phyloP scores from a whole-genome alignment of 2,888 invertebrate species.

The Panzeria rudis region DNA sequence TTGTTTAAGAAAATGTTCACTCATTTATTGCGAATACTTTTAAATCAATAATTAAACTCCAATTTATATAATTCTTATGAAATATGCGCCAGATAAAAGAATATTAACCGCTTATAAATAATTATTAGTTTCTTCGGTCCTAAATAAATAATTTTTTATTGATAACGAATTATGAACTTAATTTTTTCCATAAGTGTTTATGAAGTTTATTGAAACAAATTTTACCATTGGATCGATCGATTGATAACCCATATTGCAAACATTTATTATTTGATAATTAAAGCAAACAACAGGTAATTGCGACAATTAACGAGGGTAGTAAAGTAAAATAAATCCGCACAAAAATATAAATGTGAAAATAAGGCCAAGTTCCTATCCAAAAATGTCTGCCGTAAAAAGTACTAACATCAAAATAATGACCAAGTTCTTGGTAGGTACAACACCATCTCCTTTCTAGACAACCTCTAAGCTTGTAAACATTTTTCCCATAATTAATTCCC shows the following conservation, averaged over 20 bases:
- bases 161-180: slow-evolving; percentile 9
- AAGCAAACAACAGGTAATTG: neutral
- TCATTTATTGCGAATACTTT: neutral
- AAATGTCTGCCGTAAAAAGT: no score
- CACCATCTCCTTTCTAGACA: no score
- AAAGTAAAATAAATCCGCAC: neutral
- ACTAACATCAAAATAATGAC: no score
- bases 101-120: neutral
- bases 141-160: slow-evolving; percentile 28
- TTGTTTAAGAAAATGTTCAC: neutral
- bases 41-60: no score
- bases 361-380: no score
- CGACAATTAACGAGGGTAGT: neutral
- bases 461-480: no score
- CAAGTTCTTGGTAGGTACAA: no score
- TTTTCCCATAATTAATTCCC: no score
- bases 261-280: slow-evolving; percentile 26
- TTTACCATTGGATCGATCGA: neutral
- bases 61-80: no score
- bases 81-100: neutral
- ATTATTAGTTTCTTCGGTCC: no score
- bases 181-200: neutral
- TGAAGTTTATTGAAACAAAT: neutral
- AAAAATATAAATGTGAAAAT: no score
- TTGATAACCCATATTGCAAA: neutral